Percentiles rank a stretch among this genome's conserved stretches.
These are phyloP conservation scores for Ectemnius lituratus DNA, from an alignment of 2,888 invertebrate species.

Conservation along the genomic window DNA sequence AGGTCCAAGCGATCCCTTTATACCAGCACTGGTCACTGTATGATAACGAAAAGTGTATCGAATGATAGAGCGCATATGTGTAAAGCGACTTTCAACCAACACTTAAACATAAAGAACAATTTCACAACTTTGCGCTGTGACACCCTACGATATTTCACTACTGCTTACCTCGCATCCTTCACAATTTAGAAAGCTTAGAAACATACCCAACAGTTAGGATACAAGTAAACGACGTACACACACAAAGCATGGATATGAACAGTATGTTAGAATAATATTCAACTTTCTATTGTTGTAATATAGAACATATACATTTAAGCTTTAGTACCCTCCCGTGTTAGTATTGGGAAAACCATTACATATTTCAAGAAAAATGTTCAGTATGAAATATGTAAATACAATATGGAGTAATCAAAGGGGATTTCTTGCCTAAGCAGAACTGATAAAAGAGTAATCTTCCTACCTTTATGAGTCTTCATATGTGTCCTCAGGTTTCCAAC, in stretches of 20 bases:
- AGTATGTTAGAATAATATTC: too few species aligned
- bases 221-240: conserved; percentile 12
- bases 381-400: conserved; percentile 3
- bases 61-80: conserved; percentile 1
- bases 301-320: too few species aligned
- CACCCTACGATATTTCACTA: conserved; percentile 2
- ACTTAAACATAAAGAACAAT: conserved; percentile 14
- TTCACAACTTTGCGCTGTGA: neutral
- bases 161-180: conserved; percentile 60
- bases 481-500: conserved; percentile 96
- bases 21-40: conserved; percentile 56
- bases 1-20: conserved; percentile 69
- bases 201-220: conserved; percentile 39
- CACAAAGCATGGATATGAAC: conserved; percentile 24
- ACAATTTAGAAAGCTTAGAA: conserved; percentile 57
- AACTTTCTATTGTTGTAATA: too few species aligned
- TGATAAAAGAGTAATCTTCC: conserved; percentile 19
- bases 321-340: too few species aligned
- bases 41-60: conserved; percentile 35
- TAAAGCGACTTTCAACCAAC: neutral
- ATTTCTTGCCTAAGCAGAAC: neutral
- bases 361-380: conserved; percentile 12
- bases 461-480: conserved; percentile 97
- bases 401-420: neutral
- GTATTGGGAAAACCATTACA: conserved; percentile 1